These are phyloP conservation scores for Poeciliopsis paucimaculata DNA, from an alignment of 2,797 vertebrate genomes.

Conservation along the genomic window DNA sequence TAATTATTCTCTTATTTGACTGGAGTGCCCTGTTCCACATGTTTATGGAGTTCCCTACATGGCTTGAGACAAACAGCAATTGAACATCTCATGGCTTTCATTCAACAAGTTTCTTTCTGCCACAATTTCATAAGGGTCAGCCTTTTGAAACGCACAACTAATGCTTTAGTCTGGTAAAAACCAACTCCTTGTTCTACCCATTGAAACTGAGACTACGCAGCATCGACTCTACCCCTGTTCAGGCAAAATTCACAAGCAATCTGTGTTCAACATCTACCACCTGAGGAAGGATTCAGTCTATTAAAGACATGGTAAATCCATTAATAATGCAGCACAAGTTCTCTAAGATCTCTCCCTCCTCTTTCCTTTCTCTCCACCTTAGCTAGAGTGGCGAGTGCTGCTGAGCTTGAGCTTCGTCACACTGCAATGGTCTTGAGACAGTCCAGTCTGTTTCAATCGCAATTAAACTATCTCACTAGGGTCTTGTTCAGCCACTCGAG, in stretches of 20 bases:
- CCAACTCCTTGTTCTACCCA: slow-evolving; percentile 9
- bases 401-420: slow-evolving; percentile 78
- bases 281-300: slow-evolving; percentile 51
- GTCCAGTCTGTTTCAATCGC: slow-evolving; percentile 85
- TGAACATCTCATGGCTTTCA: neutral
- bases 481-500: slow-evolving; percentile 74
- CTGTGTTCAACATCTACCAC: slow-evolving; percentile 46
- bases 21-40: neutral
- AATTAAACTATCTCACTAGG: slow-evolving; percentile 82
- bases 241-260: slow-evolving; percentile 43
- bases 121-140: neutral
- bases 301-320: slow-evolving; percentile 48
- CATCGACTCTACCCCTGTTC: slow-evolving; percentile 8
- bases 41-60: neutral
- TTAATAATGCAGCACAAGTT: slow-evolving; percentile 80
- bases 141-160: neutral
- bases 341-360: slow-evolving; percentile 55
- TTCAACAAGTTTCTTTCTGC: neutral
- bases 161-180: too few relatives aligned
- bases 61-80: neutral
- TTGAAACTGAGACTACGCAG: slow-evolving; percentile 17
- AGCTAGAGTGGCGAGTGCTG: slow-evolving; percentile 64
- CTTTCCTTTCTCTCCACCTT: slow-evolving; percentile 53
- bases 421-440: slow-evolving; percentile 62
- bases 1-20: neutral